Evolutionary conservation across 2,888 invertebrate species (phyloP).

Genomic region (Latheticus oryzae): DNA sequence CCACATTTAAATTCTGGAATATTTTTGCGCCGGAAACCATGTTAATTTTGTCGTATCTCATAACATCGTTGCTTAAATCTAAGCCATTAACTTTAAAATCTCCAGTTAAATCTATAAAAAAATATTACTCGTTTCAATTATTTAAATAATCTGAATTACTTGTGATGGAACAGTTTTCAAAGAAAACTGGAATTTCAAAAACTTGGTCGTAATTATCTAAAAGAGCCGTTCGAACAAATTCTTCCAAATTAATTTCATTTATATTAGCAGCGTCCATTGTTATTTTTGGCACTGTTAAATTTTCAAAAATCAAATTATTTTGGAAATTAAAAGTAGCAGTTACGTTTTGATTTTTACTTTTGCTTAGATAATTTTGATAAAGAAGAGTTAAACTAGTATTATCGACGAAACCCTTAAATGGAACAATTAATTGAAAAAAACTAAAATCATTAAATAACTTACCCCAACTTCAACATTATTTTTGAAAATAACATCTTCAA

Average conservation of each 20-base stretch:
- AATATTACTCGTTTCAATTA: conserved; percentile 19
- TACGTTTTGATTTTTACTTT: conserved; percentile 66
- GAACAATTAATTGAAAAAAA: not conserved
- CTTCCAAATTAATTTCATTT: conserved; percentile 61
- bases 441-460: no score
- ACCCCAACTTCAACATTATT: conserved; percentile 58
- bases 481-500: conserved; percentile 59
- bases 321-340: conserved; percentile 64
- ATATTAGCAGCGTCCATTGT: conserved; percentile 49
- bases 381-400: conserved; percentile 66
- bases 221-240: conserved; percentile 64
- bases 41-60: conserved; percentile 64
- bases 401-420: conserved; percentile 66
- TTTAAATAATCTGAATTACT: conserved; percentile 50
- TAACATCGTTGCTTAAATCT: conserved; percentile 68
- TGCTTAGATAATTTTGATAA: conserved; percentile 68
- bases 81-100: conserved; percentile 66
- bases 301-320: conserved; percentile 61
- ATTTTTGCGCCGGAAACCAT: conserved; percentile 65
- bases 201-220: conserved; percentile 64
- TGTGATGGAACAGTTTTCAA: conserved; percentile 52
- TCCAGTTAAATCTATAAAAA: conserved; percentile 53
- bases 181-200: conserved; percentile 58
- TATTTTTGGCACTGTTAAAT: conserved; percentile 58
- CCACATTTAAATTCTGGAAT: conserved; percentile 61